Conservation (phyloP, 2,888 invertebrate genomes). For the Acrobasis suavella region DNA sequence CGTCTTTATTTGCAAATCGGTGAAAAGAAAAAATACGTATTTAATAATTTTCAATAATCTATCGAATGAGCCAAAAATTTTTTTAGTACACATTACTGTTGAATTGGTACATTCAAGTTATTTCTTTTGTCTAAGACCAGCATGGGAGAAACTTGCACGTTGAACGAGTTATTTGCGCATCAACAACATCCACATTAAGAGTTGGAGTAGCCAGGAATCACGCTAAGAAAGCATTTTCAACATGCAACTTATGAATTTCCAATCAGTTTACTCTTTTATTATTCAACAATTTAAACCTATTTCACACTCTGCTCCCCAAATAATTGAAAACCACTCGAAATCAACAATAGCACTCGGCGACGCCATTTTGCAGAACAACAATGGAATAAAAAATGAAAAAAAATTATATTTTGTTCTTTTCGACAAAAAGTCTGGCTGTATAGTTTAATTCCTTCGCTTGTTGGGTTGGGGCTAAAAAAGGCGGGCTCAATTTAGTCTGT, state of each 20-base stretch:
- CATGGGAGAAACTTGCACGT: no score
- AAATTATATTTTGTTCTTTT: slow-evolving; percentile 20
- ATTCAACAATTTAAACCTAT: slow-evolving; percentile 23
- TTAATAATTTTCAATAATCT: no score
- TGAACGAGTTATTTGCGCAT: no score
- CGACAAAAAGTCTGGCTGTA: slow-evolving; percentile 33
- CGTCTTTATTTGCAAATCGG: no score
- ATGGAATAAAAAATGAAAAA: slow-evolving; percentile 28
- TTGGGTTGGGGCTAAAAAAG: slow-evolving; percentile 35
- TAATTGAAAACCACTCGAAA: slow-evolving; percentile 28
- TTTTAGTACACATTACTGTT: no score
- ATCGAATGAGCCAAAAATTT: no score
- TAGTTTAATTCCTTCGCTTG: slow-evolving; percentile 30
- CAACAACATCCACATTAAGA: no score
- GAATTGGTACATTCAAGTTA: no score
- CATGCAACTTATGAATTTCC: not conserved
- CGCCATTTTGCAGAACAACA: slow-evolving; percentile 36
- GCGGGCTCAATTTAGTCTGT: slow-evolving; percentile 28
- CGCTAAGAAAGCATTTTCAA: not conserved
- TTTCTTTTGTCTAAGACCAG: no score
- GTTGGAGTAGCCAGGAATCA: no score
- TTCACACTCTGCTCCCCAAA: slow-evolving; percentile 28
- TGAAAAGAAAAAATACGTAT: no score
- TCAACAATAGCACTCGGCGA: slow-evolving; percentile 19
- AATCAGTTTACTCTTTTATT: slow-evolving; percentile 11